Evolutionary conservation across 2,113 vertebrate genomes (phyloP).

Genomic region (Syngnathus scovelli): DNA sequence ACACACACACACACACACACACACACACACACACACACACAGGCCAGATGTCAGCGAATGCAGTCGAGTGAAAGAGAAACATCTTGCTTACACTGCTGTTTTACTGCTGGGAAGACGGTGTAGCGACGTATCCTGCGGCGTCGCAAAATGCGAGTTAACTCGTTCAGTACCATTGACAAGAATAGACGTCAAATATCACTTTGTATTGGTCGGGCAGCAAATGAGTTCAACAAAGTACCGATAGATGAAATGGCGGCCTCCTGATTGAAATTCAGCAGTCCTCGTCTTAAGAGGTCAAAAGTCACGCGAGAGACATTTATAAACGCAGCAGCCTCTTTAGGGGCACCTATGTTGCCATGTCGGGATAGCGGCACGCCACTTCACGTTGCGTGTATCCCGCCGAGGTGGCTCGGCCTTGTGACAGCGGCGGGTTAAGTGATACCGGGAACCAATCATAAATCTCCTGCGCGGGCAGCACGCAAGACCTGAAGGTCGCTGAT

Average conservation of each 20-base stretch:
- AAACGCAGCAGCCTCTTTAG: slow-evolving; percentile 13
- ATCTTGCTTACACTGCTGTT: not conserved
- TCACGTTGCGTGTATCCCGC: slow-evolving; percentile 18
- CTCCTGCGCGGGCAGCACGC: slow-evolving; percentile 45
- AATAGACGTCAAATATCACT: too few relatives aligned
- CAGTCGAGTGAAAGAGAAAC: slow-evolving; percentile 3
- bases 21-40: not conserved
- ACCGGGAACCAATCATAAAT: slow-evolving; percentile 66
- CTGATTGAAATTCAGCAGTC: slow-evolving; percentile 51
- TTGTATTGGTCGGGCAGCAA: too few relatives aligned
- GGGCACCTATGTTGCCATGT: slow-evolving; percentile 18
- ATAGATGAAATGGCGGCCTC: not conserved
- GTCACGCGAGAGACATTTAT: slow-evolving; percentile 32
- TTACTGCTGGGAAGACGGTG: not conserved
- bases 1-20: too few relatives aligned
- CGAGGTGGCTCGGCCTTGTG: slow-evolving; percentile 46
- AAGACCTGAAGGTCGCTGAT: slow-evolving; percentile 67
- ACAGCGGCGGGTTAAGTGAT: slow-evolving; percentile 48
- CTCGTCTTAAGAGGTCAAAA: slow-evolving; percentile 47
- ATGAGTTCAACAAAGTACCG: too few relatives aligned
- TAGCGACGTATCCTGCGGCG: too few relatives aligned
- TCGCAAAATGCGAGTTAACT: too few relatives aligned
- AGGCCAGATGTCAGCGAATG: slow-evolving; percentile 10
- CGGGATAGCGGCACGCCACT: slow-evolving; percentile 2
- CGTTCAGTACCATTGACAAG: too few relatives aligned